Percentiles rank a stretch among this genome's conserved stretches.
Evolutionary conservation across 2,113 vertebrate genomes (phyloP).

Genomic region (Pluvialis apricaria): DNA sequence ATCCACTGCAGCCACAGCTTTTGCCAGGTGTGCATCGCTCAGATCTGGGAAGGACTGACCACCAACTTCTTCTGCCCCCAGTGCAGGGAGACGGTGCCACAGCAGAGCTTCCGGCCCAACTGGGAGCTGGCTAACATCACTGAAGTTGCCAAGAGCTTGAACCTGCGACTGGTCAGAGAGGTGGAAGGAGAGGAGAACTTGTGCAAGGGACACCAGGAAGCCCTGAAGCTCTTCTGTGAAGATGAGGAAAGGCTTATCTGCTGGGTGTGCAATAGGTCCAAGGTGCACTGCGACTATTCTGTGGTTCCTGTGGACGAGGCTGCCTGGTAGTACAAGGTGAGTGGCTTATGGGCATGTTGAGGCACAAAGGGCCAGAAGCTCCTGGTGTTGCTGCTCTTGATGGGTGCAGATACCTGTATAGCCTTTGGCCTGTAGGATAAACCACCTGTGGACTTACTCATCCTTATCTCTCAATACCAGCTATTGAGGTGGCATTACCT

Average conservation of each 20-base stretch:
- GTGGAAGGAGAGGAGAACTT: background rate
- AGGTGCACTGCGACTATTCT: slow-evolving; percentile 69
- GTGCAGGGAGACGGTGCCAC: slow-evolving; percentile 47
- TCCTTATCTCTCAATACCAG: background rate
- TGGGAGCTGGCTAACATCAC: slow-evolving; percentile 77
- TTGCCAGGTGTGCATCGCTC: slow-evolving; percentile 56
- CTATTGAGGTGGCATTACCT: background rate
- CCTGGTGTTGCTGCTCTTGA: background rate
- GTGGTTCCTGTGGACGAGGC: slow-evolving; percentile 76
- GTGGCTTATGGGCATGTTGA: background rate
- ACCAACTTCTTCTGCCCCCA: slow-evolving; percentile 43
- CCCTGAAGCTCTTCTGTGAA: slow-evolving; percentile 80
- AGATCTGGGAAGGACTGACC: background rate
- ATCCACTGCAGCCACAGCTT: slow-evolving; percentile 65
- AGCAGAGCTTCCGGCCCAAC: slow-evolving; percentile 69
- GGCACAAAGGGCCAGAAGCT: background rate
- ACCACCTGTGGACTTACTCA: background rate
- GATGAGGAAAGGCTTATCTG: slow-evolving; percentile 78
- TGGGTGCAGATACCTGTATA: too few relatives aligned
- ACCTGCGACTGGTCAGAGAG: background rate
- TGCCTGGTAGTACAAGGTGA: slow-evolving; percentile 75
- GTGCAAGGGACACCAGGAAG: slow-evolving; percentile 77
- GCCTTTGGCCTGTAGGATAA: too few relatives aligned
- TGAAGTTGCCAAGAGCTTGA: slow-evolving; percentile 72
- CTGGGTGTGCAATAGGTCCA: slow-evolving; percentile 73